Evolutionary conservation across 1,140 invertebrate genomes (phyloP).

Genomic region (Tetranychus cinnabarinus): DNA sequence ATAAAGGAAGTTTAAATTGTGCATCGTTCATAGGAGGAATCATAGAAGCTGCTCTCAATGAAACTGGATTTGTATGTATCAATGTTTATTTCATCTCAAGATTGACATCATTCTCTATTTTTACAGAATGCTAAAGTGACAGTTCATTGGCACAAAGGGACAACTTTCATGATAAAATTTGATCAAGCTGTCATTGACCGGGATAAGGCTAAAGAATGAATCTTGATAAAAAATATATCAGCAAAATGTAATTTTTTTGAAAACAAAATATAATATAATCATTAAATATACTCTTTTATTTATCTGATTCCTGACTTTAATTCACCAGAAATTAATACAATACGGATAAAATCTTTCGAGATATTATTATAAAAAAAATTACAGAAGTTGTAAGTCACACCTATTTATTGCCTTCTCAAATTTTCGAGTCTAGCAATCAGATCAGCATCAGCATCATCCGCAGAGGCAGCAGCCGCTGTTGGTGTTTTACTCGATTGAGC

Average conservation of each 20-base stretch:
- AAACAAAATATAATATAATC: too few species aligned
- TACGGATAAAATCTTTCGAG: too few species aligned
- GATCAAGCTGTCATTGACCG: conserved; percentile 75
- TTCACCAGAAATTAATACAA: too few species aligned
- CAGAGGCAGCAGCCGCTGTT: conserved; percentile 28
- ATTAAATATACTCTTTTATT: too few species aligned
- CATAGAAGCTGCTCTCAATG: conserved; percentile 79
- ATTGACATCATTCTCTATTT: conserved; percentile 10
- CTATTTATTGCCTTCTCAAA: conserved; percentile 52
- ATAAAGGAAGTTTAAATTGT: conserved; percentile 81
- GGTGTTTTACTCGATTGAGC: conserved; percentile 21
- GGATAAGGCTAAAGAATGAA: conserved; percentile 62
- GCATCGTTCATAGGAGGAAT: conserved; percentile 96
- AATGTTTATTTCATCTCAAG: neutral
- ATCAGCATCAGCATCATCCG: conserved; percentile 66
- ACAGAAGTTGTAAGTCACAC: neutral
- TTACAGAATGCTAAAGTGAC: conserved; percentile 81
- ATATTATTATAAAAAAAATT: too few species aligned
- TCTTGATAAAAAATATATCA: neutral
- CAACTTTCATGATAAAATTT: conserved; percentile 97
- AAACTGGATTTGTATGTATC: conserved; percentile 76
- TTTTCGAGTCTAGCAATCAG: conserved; percentile 82
- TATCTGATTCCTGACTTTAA: too few species aligned
- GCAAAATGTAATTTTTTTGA: neutral
- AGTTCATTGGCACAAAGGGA: conserved; percentile 96